Evolutionary conservation across 1,140 invertebrate species (phyloP).

Genomic region (Eumaeus atala): DNA sequence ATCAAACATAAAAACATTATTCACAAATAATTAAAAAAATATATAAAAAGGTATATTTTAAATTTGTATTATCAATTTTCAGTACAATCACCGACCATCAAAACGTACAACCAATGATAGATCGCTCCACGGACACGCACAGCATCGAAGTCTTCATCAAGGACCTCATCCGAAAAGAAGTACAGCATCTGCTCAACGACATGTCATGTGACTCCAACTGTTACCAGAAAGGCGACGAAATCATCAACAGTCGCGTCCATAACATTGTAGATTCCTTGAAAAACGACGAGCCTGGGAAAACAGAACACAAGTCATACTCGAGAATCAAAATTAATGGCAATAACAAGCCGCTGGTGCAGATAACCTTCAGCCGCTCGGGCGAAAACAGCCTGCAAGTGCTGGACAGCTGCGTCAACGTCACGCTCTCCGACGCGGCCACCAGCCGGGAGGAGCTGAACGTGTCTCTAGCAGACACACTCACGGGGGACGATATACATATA

Average conservation of each 20-base stretch:
- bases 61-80: conserved; percentile 10
- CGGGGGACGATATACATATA: conserved; percentile 40
- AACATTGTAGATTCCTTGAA: conserved; percentile 51
- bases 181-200: conserved; percentile 46
- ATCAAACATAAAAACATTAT: too few relatives aligned
- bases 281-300: conserved; percentile 34
- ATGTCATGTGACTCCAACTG: conserved; percentile 33
- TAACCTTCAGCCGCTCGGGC: conserved; percentile 50
- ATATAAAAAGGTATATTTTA: too few relatives aligned
- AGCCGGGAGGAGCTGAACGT: conserved; percentile 38
- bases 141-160: conserved; percentile 59
- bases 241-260: conserved; percentile 46
- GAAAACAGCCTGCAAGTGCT: conserved; percentile 59
- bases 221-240: conserved; percentile 34
- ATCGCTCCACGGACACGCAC: conserved; percentile 55
- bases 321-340: conserved; percentile 61
- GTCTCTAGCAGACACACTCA: conserved; percentile 40
- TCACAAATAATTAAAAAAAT: too few relatives aligned
- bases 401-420: conserved; percentile 59
- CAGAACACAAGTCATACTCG: conserved; percentile 46
- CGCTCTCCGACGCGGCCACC: conserved; percentile 36
- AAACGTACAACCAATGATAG: conserved; percentile 32
- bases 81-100: conserved; percentile 30
- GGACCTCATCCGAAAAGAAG: conserved; percentile 55
- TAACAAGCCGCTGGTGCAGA: conserved; percentile 58